Base-by-base conservation (phyloP, 2,797 vertebrate genomes). In the Sebastes goodei region DNA sequence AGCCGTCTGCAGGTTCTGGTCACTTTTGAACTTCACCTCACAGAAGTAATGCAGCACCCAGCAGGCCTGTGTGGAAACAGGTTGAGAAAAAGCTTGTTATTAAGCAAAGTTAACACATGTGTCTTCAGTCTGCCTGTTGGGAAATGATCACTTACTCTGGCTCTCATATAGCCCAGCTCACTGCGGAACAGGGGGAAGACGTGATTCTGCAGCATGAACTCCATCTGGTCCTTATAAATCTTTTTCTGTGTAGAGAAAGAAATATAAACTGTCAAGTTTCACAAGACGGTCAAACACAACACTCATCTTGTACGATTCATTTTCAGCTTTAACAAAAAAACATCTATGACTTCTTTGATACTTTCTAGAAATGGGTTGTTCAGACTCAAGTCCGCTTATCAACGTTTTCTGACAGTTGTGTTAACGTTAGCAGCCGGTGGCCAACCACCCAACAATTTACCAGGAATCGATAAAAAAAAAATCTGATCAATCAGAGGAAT, bases 21-120 rank as follows among this genome's bases (percentile, higher is more conserved):
- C 98, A 89, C 94, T 98, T 95, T 99, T 99, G 90, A 99, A 99
- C 92, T 98, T 99, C 64, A 99, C 99, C 96, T 99, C 98, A 68
- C 98, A 99, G 94, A 99, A 99, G 96, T 99, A 99, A 93, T 99
- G 99, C 89, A 99, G 96, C 69, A 99, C 98, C 98, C 99, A 99
- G 88, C 99, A 99, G 87, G 99, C 99, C 99, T 99, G 68, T 2
- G 74, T 63, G 21, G 33, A 69, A 59, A 73, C 52, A 61, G 6
- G 52, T n/a, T 30, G 33, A 71, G 21, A 30, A 23, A 7, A 55
- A 65, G 17, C 2, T n/a, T 21, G 53, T 64, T 6, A 64, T 27
- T 53, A 25, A 5, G 8, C 20, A 4, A 6, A 7, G 10, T 78
- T 49, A n/a, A 46, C 32, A 35, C 38, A 74, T 20, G 29, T 30